A percentile compares a stretch with the other conserved stretches of the same genome.
These are phyloP conservation scores for Doryteuthis pealeii DNA, from an alignment of 1,140 invertebrate species.

Conservation along the genomic window DNA sequence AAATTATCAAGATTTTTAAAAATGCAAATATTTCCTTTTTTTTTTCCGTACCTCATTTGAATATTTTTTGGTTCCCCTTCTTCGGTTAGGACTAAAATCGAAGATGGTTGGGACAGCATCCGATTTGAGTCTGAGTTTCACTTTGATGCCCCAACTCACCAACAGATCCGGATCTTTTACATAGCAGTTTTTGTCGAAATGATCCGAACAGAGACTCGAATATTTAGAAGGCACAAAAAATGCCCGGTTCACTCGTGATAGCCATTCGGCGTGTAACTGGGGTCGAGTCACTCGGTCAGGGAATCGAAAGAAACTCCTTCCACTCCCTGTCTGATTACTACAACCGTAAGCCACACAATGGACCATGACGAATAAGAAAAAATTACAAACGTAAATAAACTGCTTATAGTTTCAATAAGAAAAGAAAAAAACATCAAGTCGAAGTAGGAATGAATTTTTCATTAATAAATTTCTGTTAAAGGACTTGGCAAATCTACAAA, in stretches of 20 bases:
- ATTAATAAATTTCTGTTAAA: too few relatives aligned
- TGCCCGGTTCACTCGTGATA: background rate
- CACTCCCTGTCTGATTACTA: constrained; percentile 4
- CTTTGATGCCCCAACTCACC: background rate
- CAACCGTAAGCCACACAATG: constrained; percentile 3
- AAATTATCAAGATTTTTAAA: too few relatives aligned
- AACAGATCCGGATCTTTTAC: background rate
- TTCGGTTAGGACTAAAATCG: background rate
- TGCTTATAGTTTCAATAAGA: too few relatives aligned
- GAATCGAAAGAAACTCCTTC: background rate
- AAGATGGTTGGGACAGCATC: background rate
- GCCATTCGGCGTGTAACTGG: background rate
- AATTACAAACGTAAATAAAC: too few relatives aligned
- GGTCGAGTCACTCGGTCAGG: background rate
- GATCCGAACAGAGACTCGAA: constrained; percentile 1
- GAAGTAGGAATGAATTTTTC: too few relatives aligned
- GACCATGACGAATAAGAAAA: background rate
- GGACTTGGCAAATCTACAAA: too few relatives aligned
- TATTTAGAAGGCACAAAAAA: background rate
- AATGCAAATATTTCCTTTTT: too few relatives aligned
- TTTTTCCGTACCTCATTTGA: background rate
- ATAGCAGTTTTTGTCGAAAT: background rate
- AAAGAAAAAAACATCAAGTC: too few relatives aligned
- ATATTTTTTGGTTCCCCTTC: background rate
- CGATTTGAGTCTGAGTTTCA: background rate